Conservation (phyloP, 2,797 vertebrate genomes). For the Phyllotis vaccarum region DNA sequence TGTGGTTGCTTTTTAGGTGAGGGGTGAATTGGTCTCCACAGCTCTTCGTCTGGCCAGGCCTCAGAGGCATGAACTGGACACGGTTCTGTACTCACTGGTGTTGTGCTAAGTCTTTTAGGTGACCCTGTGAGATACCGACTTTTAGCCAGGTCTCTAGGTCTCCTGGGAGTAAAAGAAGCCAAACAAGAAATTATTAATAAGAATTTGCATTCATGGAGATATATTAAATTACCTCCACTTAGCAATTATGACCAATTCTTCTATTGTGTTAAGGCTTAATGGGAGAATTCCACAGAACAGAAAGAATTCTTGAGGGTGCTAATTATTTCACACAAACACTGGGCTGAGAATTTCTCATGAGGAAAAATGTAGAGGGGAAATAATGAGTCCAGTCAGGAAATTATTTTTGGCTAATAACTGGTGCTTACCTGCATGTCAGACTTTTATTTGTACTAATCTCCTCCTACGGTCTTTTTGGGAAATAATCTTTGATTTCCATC, state of each 20-base stretch:
- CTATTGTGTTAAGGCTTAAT: constrained; percentile 33
- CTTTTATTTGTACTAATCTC: background rate
- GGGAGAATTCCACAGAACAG: constrained; percentile 53
- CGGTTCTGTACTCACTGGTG: background rate
- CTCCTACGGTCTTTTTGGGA: background rate
- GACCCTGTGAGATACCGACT: background rate
- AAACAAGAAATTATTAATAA: constrained; percentile 45
- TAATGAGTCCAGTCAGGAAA: constrained; percentile 13
- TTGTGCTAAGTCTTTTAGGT: background rate
- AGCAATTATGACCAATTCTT: constrained; percentile 56
- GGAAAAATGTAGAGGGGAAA: constrained; percentile 30
- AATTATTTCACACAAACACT: constrained; percentile 58
- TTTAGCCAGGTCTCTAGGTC: background rate
- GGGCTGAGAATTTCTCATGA: constrained; percentile 36
- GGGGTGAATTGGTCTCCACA: background rate
- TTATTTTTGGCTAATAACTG: constrained; percentile 1
- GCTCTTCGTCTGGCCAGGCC: background rate
- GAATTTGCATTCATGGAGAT: constrained; percentile 38
- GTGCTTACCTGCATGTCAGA: background rate
- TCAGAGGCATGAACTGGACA: background rate
- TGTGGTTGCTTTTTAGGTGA: background rate
- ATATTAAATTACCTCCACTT: constrained; percentile 58
- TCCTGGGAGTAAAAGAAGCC: constrained; percentile 38
- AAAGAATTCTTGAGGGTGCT: constrained; percentile 59
- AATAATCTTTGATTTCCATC: background rate